Conservation (phyloP, 2,113 vertebrate species). For the Emydura subglobosa region DNA sequence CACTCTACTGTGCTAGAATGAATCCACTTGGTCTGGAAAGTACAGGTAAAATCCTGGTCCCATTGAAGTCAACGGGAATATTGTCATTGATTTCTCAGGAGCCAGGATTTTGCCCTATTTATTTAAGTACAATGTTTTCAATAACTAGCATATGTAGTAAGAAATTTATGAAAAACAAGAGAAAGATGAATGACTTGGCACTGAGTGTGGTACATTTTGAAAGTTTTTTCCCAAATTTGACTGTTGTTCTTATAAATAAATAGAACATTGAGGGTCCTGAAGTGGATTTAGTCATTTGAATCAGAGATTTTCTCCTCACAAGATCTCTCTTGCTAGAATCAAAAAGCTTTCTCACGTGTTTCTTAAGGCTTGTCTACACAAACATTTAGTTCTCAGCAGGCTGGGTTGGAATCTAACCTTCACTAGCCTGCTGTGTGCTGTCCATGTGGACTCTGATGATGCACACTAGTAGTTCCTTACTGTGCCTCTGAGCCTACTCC, state of each 20-base stretch:
- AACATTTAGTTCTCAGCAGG: background rate
- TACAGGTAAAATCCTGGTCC: background rate
- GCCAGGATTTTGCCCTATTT: background rate
- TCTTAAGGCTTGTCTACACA: background rate
- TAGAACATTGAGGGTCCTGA: background rate
- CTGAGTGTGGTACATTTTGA: background rate
- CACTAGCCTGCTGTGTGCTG: background rate
- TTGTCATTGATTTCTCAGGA: background rate
- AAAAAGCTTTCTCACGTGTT: background rate
- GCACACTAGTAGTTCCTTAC: background rate
- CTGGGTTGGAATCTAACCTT: background rate
- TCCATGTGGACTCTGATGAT: background rate
- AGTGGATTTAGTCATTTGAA: background rate
- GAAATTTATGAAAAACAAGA: background rate
- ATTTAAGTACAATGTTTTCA: background rate
- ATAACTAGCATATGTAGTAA: background rate
- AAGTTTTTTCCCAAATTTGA: background rate
- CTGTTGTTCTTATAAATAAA: background rate
- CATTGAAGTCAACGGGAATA: background rate
- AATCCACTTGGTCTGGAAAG: background rate
- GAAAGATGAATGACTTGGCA: background rate
- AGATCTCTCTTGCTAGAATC: background rate
- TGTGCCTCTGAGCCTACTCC: background rate
- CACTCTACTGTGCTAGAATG: background rate
- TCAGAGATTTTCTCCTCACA: background rate